Base-by-base conservation (phyloP, 1,140 invertebrate genomes). In the Ceratina japonica region DNA sequence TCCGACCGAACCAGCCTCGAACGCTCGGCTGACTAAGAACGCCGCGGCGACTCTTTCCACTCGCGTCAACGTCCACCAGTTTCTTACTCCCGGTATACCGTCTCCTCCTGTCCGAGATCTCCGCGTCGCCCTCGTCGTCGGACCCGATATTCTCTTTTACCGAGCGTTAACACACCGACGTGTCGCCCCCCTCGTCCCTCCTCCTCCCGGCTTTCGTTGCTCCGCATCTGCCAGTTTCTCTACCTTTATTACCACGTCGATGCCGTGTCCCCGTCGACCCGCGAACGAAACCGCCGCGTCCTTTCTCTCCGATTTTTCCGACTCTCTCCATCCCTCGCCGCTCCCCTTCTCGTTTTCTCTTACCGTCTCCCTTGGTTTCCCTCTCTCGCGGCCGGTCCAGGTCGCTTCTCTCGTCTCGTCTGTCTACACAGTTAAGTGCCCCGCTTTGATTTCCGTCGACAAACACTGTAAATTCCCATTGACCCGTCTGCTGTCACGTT, bases 381-480 rank as follows among this genome's bases (percentile, higher is more conserved):
- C 66, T 81, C 63, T 18, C 58, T 73, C 12, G 31, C 63, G 24
- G 22, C 81, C 62, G 59, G n/a, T n/a, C 72, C 76, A 70, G 59
- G 61, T 70, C 59, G 61, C 78, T 52, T 68, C n/a, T 20, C 75
- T 52, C 69, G 62, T 85, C 79, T 87, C 87, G 85, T 90, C 83
- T 81, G 84, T 89, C 87, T 66, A 83, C 85, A 86, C 88, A 75
- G 87, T 86, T 89, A 88, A 89, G 87, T 90, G 86, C 76, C 81
- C 61, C 70, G 84, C 89, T 90, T 89, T 89, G 89, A 90, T 90
- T 90, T 84, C 82, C 82, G 81, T 87, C 84, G 80, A 84, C 88
- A 84, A 87, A 83, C 86, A 87, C 85, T 68, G 84, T 71, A 84
- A 85, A 88, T 88, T 88, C 81, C 85, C 88, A 88, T 88, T 88